Base-by-base conservation (phyloP, 2,888 invertebrate genomes). In the Prionchulus punctatus region DNA sequence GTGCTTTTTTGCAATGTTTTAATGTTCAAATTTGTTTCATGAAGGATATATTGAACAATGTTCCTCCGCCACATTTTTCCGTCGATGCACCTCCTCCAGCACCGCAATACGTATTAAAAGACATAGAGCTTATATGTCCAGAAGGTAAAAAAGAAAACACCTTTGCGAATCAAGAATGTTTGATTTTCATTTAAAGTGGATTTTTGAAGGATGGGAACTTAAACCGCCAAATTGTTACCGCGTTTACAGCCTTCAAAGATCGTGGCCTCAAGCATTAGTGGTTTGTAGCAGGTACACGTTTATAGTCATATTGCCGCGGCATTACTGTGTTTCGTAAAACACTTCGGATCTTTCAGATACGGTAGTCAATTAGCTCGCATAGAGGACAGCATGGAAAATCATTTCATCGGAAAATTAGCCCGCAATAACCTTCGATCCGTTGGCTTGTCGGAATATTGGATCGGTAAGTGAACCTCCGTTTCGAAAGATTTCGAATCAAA, bases 301-400 rank as follows among this genome's bases (percentile, higher is more conserved):
- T n/a, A n/a, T n/a, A n/a, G n/a, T n/a, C n/a, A n/a, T n/a, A n/a
- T n/a, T n/a, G n/a, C n/a, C n/a, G n/a, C n/a, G n/a, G n/a, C n/a
- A n/a, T n/a, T n/a, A n/a, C n/a, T n/a, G n/a, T n/a, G n/a, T n/a
- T n/a, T n/a, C n/a, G n/a, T n/a, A n/a, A n/a, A n/a, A 36, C 7
- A 36, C 36, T 36, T 36, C 12, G 36, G n/a, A 62, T 54, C 58
- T 75, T 76, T 58, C 73, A 91, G 92, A 75, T 92, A 92, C 75
- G 92, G 92, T 67, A 88, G 90, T 76, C 88, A 90, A 70, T 76
- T 94, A 66, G 87, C 90, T 78, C 82, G 87, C 59, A 84, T 92
- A 64, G 89, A 90, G 71, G 84, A 83, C 45, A 88, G 85, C 73
- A 79, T 80, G 61, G 90, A 92, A 78, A 92, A 92, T 76, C 89